Base-by-base conservation (phyloP, 2,888 invertebrate species). In the Dorcus hopei region DNA sequence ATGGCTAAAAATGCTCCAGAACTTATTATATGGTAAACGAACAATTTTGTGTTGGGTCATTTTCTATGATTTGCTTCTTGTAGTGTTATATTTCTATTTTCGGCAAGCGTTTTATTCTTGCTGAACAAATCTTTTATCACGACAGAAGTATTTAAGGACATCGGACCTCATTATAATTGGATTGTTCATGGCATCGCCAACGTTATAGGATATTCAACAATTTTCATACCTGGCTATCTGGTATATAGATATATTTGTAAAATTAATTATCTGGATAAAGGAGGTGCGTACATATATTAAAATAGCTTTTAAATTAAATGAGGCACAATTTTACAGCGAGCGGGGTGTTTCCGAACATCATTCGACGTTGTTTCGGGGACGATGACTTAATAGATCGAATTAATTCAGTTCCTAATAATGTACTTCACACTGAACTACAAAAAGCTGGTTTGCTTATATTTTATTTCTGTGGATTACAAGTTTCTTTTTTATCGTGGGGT, bases 401-500 rank as follows among this genome's bases (percentile, higher is more conserved):
- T 23, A 62, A 77, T 49, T 71, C 76, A 41, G 65, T 77, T 14
- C 68, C 73, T 51, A 64, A 69, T 11, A 70, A 68, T 57, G 65
- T 65, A 9, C 80, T 79, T 61, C 80, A 82, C 55, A 82, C 85
- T 54, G 77, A 82, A 65, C 76, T 82, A 16, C 83, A 85, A 73
- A 86, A 88, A 71, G 81, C 83, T 1, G 66, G 86, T 26, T 74
- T 87, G 47, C 78, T 94, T 3, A 51, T 84, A 1, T 88, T 91
- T 77, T 97, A 96, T 77, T 93, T 95, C 76, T 78, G 85, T 8
- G 97, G 97, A 0, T 83, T 98, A 8, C 95, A 96, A 86, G 82
- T 86, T 4, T 90, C 95, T 41, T 97, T 97, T 74, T 82, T 97
- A 26, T 91, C 94, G 58, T 98, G 97, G 97, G 98, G 98, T 5